phyloP scores from a whole-genome alignment of 2,797 vertebrate species.

The Spea hammondii region DNA sequence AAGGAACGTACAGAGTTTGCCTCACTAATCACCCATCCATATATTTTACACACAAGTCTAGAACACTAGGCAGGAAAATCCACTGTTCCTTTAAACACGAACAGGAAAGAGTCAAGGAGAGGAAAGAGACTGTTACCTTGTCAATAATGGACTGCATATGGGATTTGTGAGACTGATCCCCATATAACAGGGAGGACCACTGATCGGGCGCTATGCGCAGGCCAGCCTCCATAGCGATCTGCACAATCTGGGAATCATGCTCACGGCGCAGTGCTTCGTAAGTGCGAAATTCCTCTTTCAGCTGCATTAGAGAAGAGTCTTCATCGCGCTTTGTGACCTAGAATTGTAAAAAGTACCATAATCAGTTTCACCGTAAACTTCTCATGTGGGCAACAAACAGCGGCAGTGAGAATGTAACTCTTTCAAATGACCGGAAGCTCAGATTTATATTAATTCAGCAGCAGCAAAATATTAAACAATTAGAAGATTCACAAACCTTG shows the following conservation, averaged over 20 bases:
- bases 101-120: slow-evolving; percentile 17
- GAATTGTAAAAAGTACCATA: neutral
- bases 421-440: no score
- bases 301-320: slow-evolving; percentile 96
- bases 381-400: no score
- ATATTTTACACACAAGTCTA: neutral
- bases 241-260: slow-evolving; percentile 97
- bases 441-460: no score
- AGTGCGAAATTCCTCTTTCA: slow-evolving; percentile 97
- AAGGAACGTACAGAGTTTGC: no score
- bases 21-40: no score
- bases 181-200: slow-evolving; percentile 96
- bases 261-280: slow-evolving; percentile 93
- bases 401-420: no score
- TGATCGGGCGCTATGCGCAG: slow-evolving; percentile 98
- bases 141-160: slow-evolving; percentile 99
- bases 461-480: no score
- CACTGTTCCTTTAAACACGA: neutral
- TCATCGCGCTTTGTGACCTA: slow-evolving; percentile 98
- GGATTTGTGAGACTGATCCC: slow-evolving; percentile 97
- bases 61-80: no score
- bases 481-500: no score
- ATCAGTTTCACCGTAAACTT: no score
- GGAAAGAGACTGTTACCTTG: slow-evolving; percentile 76
- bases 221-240: slow-evolving; percentile 98